These are phyloP conservation scores for Micrastur ruficollis DNA, from an alignment of 2,797 vertebrate genomes.

Conservation along the genomic window DNA sequence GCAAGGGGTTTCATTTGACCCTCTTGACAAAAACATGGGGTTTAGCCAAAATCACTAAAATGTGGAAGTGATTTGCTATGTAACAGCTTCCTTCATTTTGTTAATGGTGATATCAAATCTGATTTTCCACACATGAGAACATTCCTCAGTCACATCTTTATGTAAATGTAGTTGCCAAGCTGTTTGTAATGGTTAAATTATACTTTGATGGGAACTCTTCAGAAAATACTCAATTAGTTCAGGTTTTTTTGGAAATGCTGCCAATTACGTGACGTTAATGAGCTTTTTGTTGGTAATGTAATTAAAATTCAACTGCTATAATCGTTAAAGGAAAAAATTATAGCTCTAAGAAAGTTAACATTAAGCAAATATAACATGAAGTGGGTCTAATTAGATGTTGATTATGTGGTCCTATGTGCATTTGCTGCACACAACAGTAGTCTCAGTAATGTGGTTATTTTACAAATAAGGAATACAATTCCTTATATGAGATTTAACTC, in stretches of 20 bases:
- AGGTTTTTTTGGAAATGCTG: constrained; percentile 79
- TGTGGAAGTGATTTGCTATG: constrained; percentile 44
- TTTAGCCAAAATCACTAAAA: constrained; percentile 56
- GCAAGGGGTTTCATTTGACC: constrained; percentile 23
- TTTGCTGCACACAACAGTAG: constrained; percentile 67
- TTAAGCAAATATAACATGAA: constrained; percentile 78
- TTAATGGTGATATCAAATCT: constrained; percentile 73
- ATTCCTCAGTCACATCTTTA: constrained; percentile 79
- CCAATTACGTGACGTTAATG: constrained; percentile 81
- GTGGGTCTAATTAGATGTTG: constrained; percentile 74
- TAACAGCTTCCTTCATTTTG: constrained; percentile 45
- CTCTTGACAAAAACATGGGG: constrained; percentile 34
- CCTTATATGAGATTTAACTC: background rate
- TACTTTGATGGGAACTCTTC: constrained; percentile 82
- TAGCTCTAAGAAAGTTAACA: constrained; percentile 74
- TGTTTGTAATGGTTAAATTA: constrained; percentile 84
- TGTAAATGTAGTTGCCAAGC: constrained; percentile 82
- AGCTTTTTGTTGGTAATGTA: constrained; percentile 82
- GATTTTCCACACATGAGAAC: constrained; percentile 78
- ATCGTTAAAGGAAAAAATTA: constrained; percentile 75
- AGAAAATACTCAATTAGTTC: constrained; percentile 83
- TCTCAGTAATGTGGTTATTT: constrained; percentile 58
- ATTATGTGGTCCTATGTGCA: constrained; percentile 68
- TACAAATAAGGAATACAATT: constrained; percentile 41
- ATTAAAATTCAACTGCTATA: constrained; percentile 82